Percentiles rank a stretch among this genome's conserved stretches.
Evolutionary conservation across 92 coral and sea anemone genomes (phyloP).

Genomic region (Montipora capitata): DNA sequence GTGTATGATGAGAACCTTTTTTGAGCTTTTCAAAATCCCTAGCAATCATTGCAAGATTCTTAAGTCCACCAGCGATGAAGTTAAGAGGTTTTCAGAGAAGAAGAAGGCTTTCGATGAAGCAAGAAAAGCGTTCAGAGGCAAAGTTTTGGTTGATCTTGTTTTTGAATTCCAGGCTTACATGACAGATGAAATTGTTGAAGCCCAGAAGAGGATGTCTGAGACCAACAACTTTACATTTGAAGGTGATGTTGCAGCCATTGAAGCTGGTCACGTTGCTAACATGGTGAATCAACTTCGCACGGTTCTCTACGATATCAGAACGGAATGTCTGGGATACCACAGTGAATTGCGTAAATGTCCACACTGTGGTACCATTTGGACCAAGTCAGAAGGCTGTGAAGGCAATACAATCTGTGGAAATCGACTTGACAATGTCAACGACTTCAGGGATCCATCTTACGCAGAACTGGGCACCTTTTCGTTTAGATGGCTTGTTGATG

Average conservation of each 20-base stretch:
- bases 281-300: conserved; percentile 70
- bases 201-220: conserved; percentile 65
- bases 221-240: conserved; percentile 53
- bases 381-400: conserved; percentile 60
- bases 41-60: conserved; percentile 56
- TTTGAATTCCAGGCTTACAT: conserved; percentile 74
- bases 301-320: conserved; percentile 71
- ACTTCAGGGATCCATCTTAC: conserved; percentile 43
- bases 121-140: conserved; percentile 52
- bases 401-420: conserved; percentile 59
- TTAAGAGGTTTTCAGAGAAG: conserved; percentile 23
- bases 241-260: conserved; percentile 69
- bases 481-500: conserved; percentile 34
- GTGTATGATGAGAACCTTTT: conserved; percentile 60
- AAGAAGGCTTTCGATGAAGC: conserved; percentile 55
- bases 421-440: conserved; percentile 30
- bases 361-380: conserved; percentile 41
- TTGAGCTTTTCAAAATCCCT: conserved; percentile 61
- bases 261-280: conserved; percentile 69
- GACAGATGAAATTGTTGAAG: conserved; percentile 68
- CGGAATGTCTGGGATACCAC: conserved; percentile 66
- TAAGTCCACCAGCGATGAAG: conserved; percentile 60
- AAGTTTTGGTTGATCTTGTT: conserved; percentile 67
- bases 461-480: conserved; percentile 57
- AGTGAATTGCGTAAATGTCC: conserved; percentile 68